phyloP scores from a whole-genome alignment of 92 coral and sea anemone genomes.

The Phenganax marumi region DNA sequence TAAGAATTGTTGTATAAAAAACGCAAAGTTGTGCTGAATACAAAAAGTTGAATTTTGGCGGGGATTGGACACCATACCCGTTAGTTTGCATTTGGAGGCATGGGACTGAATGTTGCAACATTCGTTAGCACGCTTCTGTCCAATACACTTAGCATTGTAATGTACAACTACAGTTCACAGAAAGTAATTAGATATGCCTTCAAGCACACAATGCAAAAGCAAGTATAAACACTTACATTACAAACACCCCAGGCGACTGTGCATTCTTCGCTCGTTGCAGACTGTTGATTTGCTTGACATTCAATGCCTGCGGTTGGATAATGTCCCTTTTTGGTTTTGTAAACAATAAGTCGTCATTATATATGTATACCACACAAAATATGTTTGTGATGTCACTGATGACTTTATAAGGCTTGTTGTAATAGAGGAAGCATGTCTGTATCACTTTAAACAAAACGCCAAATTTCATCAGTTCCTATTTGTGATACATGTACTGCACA shows the following conservation, averaged over 20 bases:
- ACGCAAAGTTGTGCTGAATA: too few species aligned
- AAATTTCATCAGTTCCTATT: too few species aligned
- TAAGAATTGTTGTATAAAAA: too few species aligned
- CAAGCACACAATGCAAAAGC: not conserved
- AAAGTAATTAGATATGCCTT: not conserved
- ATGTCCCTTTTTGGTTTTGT: too few species aligned
- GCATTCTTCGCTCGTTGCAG: constrained; percentile 98
- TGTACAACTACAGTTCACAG: not conserved
- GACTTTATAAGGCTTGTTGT: too few species aligned
- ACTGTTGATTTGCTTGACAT: constrained; percentile 98
- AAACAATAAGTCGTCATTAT: too few species aligned
- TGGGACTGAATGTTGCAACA: not conserved
- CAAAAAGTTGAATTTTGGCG: too few species aligned
- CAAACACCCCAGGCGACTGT: constrained; percentile 99
- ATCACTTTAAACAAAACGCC: too few species aligned
- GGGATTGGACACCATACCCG: too few species aligned
- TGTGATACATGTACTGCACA: too few species aligned
- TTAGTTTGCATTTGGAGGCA: too few species aligned
- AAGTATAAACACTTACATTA: constrained; percentile 70
- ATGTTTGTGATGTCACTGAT: not conserved
- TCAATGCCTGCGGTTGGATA: constrained; percentile 72
- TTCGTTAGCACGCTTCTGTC: not conserved
- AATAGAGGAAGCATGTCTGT: too few species aligned
- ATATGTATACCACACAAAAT: not conserved
- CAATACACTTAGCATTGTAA: not conserved